A percentile compares a stretch with the other conserved stretches of the same genome.
Conservation (phyloP, 2,113 vertebrate genomes). For the Chascanopsetta lugubris region DNA sequence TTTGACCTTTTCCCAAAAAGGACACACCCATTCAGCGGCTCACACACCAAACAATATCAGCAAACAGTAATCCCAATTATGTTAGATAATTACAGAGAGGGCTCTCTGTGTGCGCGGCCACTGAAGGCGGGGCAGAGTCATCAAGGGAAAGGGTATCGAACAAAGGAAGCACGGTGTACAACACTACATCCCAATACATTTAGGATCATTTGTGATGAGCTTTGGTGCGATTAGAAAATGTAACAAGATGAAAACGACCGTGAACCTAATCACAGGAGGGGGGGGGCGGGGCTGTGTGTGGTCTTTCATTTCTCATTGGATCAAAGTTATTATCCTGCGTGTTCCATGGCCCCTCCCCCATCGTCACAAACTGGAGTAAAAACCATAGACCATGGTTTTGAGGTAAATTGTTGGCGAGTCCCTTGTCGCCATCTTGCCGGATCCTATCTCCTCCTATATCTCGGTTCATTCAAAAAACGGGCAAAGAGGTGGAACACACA, state of each 20-base stretch:
- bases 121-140: not conserved
- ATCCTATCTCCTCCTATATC: no score
- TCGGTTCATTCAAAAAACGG: no score
- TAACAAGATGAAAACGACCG: not conserved
- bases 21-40: conserved; percentile 54
- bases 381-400: not conserved
- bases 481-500: no score
- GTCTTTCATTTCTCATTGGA: not conserved
- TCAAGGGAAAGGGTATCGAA: not conserved
- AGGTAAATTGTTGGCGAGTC: no score
- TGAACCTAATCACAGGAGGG: not conserved
- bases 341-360: no score
- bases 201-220: not conserved
- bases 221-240: not conserved
- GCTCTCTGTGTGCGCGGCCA: not conserved
- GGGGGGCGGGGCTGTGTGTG: not conserved
- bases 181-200: not conserved
- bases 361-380: not conserved
- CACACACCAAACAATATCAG: conserved; percentile 42
- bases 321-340: not conserved
- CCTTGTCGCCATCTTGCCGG: not conserved
- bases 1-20: conserved; percentile 53
- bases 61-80: conserved; percentile 33
- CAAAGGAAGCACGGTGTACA: not conserved
- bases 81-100: conserved; percentile 16